Evolutionary conservation across 2,113 vertebrate genomes (phyloP).

Genomic region (Tetraodon nigroviridis): DNA sequence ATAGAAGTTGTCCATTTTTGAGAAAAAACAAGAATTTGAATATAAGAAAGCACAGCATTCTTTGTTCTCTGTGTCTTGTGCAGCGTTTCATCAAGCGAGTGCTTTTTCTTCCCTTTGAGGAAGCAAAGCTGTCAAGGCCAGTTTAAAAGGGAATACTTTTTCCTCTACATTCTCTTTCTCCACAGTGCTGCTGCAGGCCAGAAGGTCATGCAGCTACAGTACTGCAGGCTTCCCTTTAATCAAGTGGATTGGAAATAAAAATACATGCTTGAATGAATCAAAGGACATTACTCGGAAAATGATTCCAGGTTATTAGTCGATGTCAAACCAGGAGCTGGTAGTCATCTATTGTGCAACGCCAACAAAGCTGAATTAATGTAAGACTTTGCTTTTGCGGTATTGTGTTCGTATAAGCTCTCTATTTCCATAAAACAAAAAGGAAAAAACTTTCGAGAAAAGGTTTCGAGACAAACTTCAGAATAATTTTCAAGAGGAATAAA

Average conservation of each 20-base stretch:
- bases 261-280: constrained; percentile 25
- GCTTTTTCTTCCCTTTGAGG: constrained; percentile 46
- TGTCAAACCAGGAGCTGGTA: not conserved
- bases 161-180: constrained; percentile 24
- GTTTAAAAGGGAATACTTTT: constrained; percentile 46
- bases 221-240: constrained; percentile 27
- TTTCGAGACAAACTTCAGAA: too few relatives aligned
- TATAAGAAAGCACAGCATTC: constrained; percentile 4
- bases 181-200: constrained; percentile 12
- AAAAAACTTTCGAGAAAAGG: too few relatives aligned
- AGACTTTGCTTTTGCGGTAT: not conserved
- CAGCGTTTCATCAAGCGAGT: constrained; percentile 46
- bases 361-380: not conserved
- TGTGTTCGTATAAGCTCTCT: not conserved
- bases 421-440: not conserved
- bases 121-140: constrained; percentile 54
- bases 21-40: constrained; percentile 32
- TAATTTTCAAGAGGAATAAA: too few relatives aligned
- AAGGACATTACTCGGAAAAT: constrained; percentile 8
- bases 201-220: constrained; percentile 33
- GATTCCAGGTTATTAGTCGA: constrained; percentile 11
- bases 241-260: constrained; percentile 23
- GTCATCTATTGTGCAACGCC: constrained; percentile 2
- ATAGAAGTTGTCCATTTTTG: constrained; percentile 22
- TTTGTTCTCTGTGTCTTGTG: constrained; percentile 28